Percentiles rank a stretch among this genome's conserved stretches.
phyloP scores from a whole-genome alignment of 1,140 invertebrate genomes.

The Drosophila subpulchrella region DNA sequence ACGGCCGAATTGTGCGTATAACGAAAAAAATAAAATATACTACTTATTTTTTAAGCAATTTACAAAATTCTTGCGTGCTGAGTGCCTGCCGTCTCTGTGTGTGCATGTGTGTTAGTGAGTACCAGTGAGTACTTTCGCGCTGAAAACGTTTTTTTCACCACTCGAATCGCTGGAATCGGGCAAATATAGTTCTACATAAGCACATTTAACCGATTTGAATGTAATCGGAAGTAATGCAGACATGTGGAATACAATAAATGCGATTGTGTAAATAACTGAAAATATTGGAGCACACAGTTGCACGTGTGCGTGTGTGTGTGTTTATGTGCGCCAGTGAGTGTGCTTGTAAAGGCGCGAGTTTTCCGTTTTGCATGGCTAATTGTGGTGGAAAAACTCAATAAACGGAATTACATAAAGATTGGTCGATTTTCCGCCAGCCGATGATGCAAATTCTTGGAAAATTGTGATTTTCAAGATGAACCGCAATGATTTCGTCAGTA shows the following conservation, averaged over 20 bases:
- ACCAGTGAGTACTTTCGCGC: constrained; percentile 66
- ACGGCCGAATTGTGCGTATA: constrained; percentile 70
- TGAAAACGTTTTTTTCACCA: constrained; percentile 75
- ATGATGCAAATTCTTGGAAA: constrained; percentile 35
- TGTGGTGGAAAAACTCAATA: constrained; percentile 68
- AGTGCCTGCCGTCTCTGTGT: constrained; percentile 44
- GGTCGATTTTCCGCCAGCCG: constrained; percentile 7
- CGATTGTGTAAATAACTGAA: constrained; percentile 80
- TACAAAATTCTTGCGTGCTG: constrained; percentile 80
- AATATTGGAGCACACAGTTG: constrained; percentile 65
- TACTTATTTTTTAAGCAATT: constrained; percentile 59
- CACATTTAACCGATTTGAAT: constrained; percentile 31
- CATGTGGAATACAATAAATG: constrained; percentile 35
- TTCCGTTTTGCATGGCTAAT: constrained; percentile 48
- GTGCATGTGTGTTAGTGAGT: constrained; percentile 39
- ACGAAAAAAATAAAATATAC: constrained; percentile 31
- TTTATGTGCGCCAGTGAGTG: neutral
- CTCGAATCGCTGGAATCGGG: constrained; percentile 19
- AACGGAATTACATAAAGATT: constrained; percentile 71
- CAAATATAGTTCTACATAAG: constrained; percentile 8
- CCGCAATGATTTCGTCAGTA: constrained; percentile 66
- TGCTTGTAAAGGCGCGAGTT: constrained; percentile 69
- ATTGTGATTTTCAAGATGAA: constrained; percentile 49
- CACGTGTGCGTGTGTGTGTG: constrained; percentile 20
- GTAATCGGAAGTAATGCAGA: constrained; percentile 34